Evolutionary conservation across 2,888 invertebrate species (phyloP).

Genomic region (Megalurothrips usitatus): DNA sequence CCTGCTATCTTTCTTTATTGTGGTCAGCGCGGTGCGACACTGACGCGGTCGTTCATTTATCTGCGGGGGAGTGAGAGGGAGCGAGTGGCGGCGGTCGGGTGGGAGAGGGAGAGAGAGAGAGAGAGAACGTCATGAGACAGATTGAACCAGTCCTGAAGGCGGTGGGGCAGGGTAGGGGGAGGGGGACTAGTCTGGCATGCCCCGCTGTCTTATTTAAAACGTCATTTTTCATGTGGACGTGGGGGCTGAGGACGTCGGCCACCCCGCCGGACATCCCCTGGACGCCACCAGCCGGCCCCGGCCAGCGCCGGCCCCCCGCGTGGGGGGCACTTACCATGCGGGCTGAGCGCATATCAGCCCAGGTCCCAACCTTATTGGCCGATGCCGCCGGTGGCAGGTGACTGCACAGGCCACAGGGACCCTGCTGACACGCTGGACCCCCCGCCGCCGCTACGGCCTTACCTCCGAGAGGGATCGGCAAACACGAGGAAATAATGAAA

Average conservation of each 20-base stretch:
- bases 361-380: not conserved
- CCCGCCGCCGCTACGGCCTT: no score
- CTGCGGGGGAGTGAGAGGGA: not conserved
- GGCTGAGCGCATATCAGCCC: no score
- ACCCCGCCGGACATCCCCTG: slow-evolving; percentile 35
- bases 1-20: not conserved
- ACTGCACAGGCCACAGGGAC: no score
- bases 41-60: not conserved
- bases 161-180: not conserved
- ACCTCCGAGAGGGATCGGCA: no score
- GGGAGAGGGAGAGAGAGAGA: not conserved
- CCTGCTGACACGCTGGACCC: no score
- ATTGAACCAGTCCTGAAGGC: not conserved
- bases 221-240: slow-evolving; percentile 12
- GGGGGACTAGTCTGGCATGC: not conserved
- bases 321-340: no score
- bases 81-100: not conserved
- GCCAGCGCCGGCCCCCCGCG: not conserved
- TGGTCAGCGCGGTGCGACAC: no score
- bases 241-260: not conserved
- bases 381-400: not conserved
- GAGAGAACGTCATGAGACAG: not conserved
- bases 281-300: not conserved
- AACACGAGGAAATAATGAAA: no score
- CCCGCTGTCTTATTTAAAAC: slow-evolving; percentile 16